A percentile compares a stretch with the other conserved stretches of the same genome.
phyloP scores from a whole-genome alignment of 2,113 vertebrate genomes.

The Solea senegalensis region DNA sequence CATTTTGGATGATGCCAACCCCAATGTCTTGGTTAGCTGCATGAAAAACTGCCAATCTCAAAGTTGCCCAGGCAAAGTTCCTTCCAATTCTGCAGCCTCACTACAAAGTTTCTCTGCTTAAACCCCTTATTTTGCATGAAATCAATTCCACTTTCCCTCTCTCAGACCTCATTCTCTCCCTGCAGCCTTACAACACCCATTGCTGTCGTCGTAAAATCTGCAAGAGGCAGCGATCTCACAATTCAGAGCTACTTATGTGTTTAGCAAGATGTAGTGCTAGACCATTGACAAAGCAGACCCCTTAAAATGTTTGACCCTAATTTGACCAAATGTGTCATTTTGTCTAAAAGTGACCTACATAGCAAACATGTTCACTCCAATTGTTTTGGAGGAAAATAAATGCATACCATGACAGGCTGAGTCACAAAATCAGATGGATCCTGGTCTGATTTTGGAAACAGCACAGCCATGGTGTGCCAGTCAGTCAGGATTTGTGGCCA shows the following conservation, averaged over 20 bases:
- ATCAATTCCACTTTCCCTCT: background rate
- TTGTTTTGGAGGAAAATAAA: too few relatives aligned
- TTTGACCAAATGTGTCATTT: background rate
- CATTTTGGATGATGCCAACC: background rate
- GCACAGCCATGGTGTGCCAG: background rate
- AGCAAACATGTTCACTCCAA: too few relatives aligned
- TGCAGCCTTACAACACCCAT: background rate
- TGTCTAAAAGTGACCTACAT: too few relatives aligned
- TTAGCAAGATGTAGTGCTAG: background rate
- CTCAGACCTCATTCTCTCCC: background rate
- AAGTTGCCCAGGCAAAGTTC: background rate
- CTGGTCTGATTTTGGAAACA: slow-evolving; percentile 8
- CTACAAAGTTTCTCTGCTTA: background rate
- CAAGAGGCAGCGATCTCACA: background rate
- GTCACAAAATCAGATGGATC: slow-evolving; percentile 8
- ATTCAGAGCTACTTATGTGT: too few relatives aligned
- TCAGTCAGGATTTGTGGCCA: too few relatives aligned
- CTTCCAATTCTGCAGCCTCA: background rate
- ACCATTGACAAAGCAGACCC: background rate
- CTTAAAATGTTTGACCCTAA: background rate
- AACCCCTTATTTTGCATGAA: background rate
- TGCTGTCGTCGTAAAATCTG: background rate
- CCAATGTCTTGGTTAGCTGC: background rate
- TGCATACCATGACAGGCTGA: background rate
- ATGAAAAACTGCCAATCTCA: background rate